A percentile compares a stretch with the other conserved stretches of the same genome.
Evolutionary conservation across 1,140 invertebrate species (phyloP).

Genomic region (Penaeus vannamei): DNA sequence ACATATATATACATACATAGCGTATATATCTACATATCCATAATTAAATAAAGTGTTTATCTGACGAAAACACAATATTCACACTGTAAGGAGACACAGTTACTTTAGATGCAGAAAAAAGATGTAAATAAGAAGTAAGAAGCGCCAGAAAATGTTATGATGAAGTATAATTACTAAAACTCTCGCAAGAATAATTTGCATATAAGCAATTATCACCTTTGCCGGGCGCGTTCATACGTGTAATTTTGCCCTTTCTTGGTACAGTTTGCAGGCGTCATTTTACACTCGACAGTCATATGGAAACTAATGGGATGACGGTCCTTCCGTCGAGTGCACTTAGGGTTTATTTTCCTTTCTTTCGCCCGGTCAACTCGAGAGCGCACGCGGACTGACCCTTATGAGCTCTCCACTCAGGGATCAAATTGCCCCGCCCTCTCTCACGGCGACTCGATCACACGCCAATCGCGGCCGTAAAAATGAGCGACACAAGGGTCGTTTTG

Average conservation of each 20-base stretch:
- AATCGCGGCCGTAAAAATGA: background rate
- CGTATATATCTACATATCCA: too few relatives aligned
- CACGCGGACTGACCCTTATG: too few relatives aligned
- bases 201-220: conserved; percentile 21
- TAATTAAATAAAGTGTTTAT: too few relatives aligned
- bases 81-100: too few relatives aligned
- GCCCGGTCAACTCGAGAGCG: too few relatives aligned
- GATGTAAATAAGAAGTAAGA: too few relatives aligned
- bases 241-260: conserved; percentile 12
- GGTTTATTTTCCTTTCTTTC: too few relatives aligned
- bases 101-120: too few relatives aligned
- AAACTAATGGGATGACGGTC: background rate
- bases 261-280: conserved; percentile 46
- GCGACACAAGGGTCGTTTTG: background rate
- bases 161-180: conserved; percentile 27
- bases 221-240: background rate
- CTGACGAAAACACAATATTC: too few relatives aligned
- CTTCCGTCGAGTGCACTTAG: background rate
- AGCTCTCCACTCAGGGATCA: too few relatives aligned
- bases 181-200: conserved; percentile 29
- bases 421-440: too few relatives aligned
- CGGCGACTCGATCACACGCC: background rate
- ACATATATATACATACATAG: too few relatives aligned
- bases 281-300: conserved; percentile 8
- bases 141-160: background rate